Conservation (phyloP, 2,888 invertebrate species). For the Xanthorhoe designata region DNA sequence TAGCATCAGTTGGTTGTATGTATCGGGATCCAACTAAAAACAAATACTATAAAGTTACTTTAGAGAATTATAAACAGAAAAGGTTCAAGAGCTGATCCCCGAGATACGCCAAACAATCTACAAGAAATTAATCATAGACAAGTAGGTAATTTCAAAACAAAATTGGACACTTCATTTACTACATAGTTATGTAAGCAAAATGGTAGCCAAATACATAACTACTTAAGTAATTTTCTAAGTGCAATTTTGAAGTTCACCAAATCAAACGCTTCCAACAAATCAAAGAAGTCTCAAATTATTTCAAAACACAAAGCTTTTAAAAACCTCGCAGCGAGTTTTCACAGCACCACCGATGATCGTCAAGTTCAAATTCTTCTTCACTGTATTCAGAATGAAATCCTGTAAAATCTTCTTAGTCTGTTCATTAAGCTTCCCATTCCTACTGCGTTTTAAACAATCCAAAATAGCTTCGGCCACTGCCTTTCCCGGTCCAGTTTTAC, state of each 20-base stretch:
- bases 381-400: constrained; percentile 66
- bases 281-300: neutral
- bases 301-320: neutral
- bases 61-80: neutral
- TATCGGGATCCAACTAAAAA: constrained; percentile 70
- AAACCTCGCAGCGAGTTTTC: constrained; percentile 77
- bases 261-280: neutral
- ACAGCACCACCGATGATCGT: constrained; percentile 78
- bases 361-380: constrained; percentile 73
- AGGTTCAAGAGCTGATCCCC: neutral
- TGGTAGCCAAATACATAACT: neutral
- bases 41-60: neutral
- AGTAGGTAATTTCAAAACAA: neutral
- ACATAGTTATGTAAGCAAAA: too few relatives aligned
- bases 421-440: constrained; percentile 70
- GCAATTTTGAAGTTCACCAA: neutral
- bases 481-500: constrained; percentile 62
- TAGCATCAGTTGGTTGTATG: constrained; percentile 70
- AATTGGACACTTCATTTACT: too few relatives aligned
- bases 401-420: constrained; percentile 66
- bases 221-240: neutral
- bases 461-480: constrained; percentile 65
- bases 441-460: constrained; percentile 64
- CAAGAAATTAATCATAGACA: neutral
- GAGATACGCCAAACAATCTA: neutral